phyloP scores from a whole-genome alignment of 2,888 invertebrate genomes.

The Choreutis nemorana region DNA sequence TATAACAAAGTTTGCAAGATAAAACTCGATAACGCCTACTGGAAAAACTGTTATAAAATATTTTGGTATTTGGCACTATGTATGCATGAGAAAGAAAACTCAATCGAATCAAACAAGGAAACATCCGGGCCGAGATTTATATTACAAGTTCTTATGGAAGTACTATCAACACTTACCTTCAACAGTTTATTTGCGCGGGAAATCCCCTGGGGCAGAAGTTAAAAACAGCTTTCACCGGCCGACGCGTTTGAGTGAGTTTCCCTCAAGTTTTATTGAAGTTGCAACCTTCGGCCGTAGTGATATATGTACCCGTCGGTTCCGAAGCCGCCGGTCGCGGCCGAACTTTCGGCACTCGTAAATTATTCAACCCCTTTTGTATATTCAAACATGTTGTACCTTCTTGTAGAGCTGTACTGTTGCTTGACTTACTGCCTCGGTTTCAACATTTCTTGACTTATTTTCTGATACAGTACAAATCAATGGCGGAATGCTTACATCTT shows the following conservation, averaged over 20 bases:
- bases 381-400: conserved; percentile 29
- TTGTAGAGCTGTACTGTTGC: conserved; percentile 36
- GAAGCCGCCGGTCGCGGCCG: conserved; percentile 37
- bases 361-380: conserved; percentile 48
- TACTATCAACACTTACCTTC: too few relatives aligned
- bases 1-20: not conserved
- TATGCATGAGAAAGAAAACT: too few relatives aligned
- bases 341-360: conserved; percentile 59
- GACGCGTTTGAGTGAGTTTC: conserved; percentile 38
- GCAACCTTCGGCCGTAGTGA: conserved; percentile 46
- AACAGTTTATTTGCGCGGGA: conserved; percentile 57
- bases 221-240: conserved; percentile 53
- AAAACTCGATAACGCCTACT: not conserved
- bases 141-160: too few relatives aligned
- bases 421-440: too few relatives aligned
- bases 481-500: too few relatives aligned
- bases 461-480: too few relatives aligned
- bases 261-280: conserved; percentile 36
- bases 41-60: not conserved
- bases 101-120: too few relatives aligned
- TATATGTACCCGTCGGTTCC: conserved; percentile 40
- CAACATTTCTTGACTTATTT: too few relatives aligned
- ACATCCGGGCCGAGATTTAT: too few relatives aligned
- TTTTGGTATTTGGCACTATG: too few relatives aligned
- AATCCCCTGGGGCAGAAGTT: conserved; percentile 54